phyloP scores from a whole-genome alignment of 64 coral and sea anemone genomes.

The Pocillopora damicornis region DNA sequence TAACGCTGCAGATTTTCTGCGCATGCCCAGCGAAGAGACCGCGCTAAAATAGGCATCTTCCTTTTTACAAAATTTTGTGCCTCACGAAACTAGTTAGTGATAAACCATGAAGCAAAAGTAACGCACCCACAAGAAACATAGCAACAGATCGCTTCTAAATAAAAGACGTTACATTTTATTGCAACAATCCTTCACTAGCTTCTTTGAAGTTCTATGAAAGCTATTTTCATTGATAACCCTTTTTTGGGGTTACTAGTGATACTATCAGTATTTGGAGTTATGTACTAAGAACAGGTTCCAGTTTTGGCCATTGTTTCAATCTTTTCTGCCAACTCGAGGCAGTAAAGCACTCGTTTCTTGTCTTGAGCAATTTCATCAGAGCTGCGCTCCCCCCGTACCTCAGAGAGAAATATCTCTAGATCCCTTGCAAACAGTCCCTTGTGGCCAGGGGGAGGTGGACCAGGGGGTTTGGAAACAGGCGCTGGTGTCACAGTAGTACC shows the following conservation, averaged over 20 bases:
- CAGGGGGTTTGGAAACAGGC: background rate
- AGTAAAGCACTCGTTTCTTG: conserved; percentile 57
- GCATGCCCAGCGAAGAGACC: too few relatives aligned
- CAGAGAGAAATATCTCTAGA: conserved; percentile 60
- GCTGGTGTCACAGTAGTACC: conserved; percentile 32
- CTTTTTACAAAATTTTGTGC: too few relatives aligned
- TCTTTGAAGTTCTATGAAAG: too few relatives aligned
- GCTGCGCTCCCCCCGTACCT: conserved; percentile 54
- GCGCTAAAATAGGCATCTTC: too few relatives aligned
- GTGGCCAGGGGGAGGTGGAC: conserved; percentile 39
- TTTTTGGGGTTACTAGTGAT: background rate
- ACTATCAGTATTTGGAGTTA: background rate
- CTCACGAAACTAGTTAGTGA: too few relatives aligned
- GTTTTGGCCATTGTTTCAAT: conserved; percentile 49
- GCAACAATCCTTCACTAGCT: too few relatives aligned
- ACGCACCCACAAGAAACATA: too few relatives aligned
- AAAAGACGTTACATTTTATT: too few relatives aligned
- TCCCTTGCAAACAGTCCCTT: conserved; percentile 79
- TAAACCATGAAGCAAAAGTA: too few relatives aligned
- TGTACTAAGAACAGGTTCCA: background rate
- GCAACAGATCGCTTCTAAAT: too few relatives aligned
- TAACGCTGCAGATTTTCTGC: too few relatives aligned
- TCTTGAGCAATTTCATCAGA: conserved; percentile 59
- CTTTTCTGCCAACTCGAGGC: conserved; percentile 70
- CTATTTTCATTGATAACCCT: too few relatives aligned